Evolutionary conservation across 2,888 invertebrate genomes (phyloP).

Genomic region (Abrostola triplasia): DNA sequence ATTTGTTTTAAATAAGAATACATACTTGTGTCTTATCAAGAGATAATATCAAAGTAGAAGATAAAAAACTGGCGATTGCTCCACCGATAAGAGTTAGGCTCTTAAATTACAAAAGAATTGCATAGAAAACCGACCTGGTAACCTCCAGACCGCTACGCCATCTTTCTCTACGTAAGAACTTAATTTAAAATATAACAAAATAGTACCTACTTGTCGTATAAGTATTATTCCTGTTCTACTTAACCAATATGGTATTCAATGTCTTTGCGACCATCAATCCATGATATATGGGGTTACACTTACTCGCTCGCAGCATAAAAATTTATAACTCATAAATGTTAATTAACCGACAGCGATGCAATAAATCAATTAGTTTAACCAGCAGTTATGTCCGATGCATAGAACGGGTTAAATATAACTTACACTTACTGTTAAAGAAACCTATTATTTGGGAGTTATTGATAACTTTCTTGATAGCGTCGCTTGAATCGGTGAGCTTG

Average conservation of each 20-base stretch:
- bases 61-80: no score
- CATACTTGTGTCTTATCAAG: no score
- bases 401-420: constrained; percentile 39
- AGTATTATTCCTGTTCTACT: constrained; percentile 23
- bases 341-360: constrained; percentile 70
- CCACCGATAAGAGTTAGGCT: no score
- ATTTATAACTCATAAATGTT: constrained; percentile 71
- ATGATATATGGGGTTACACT: constrained; percentile 47
- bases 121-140: no score
- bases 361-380: constrained; percentile 74
- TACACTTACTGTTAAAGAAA: constrained; percentile 17
- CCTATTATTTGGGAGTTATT: constrained; percentile 14
- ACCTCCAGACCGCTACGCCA: no score
- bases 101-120: no score
- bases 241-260: constrained; percentile 36
- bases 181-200: no score
- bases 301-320: constrained; percentile 48
- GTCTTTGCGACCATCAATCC: constrained; percentile 39
- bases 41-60: no score
- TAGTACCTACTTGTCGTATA: background rate
- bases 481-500: background rate
- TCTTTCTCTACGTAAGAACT: no score
- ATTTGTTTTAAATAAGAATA: no score
- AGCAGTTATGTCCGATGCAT: constrained; percentile 43
- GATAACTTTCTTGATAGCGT: constrained; percentile 17